These are phyloP conservation scores for Encarsia formosa DNA, from an alignment of 2,888 invertebrate genomes.

Conservation along the genomic window DNA sequence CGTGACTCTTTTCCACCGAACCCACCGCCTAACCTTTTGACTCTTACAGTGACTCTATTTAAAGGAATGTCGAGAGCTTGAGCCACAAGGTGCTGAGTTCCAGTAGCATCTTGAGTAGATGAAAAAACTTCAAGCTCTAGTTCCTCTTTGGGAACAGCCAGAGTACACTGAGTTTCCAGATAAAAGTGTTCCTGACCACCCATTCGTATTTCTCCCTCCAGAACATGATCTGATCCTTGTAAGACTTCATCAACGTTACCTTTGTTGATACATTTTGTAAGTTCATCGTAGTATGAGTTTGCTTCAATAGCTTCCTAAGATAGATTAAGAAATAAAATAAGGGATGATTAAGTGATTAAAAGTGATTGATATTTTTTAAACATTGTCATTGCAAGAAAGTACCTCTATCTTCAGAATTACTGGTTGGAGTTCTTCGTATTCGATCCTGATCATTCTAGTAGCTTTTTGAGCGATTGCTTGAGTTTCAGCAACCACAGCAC, in stretches of 20 bases:
- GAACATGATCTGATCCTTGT: constrained; percentile 61
- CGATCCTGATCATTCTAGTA: constrained; percentile 69
- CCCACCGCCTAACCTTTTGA: constrained; percentile 86
- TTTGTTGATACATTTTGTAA: constrained; percentile 56
- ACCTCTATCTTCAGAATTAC: constrained; percentile 76
- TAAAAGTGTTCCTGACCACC: constrained; percentile 97
- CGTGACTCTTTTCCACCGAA: constrained; percentile 92
- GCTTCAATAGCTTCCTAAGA: constrained; percentile 67
- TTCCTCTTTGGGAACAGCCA: constrained; percentile 65
- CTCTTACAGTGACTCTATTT: constrained; percentile 68
- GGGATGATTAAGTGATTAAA: background rate
- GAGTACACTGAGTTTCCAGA: constrained; percentile 74
- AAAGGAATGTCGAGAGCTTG: constrained; percentile 67
- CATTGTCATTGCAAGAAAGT: background rate
- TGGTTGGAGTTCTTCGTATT: constrained; percentile 74
- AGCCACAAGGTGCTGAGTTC: constrained; percentile 66
- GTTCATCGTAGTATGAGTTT: constrained; percentile 63
- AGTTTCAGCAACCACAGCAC: constrained; percentile 69
- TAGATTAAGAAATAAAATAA: background rate
- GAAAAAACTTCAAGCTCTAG: constrained; percentile 79
- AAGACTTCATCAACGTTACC: constrained; percentile 69
- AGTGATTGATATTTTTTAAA: too few relatives aligned
- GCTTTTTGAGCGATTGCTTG: constrained; percentile 78
- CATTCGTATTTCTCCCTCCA: constrained; percentile 71
- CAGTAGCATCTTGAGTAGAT: constrained; percentile 76